Evolutionary conservation across 2,888 invertebrate genomes (phyloP), one percentile per base, ranked within the genome.

Genomic region (Myathropa florea): DNA sequence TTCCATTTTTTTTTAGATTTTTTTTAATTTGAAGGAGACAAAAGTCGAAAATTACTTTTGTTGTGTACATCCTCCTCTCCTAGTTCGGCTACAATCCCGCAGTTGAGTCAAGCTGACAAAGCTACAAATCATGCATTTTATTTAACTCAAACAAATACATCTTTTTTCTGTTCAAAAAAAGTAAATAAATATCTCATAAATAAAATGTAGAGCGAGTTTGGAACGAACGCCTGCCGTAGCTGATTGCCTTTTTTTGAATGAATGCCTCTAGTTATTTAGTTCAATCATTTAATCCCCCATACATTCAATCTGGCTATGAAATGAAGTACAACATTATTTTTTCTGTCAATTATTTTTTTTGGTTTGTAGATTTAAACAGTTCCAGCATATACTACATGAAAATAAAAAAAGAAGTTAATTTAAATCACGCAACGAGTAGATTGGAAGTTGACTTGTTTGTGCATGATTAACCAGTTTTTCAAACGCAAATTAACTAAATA

Each of bases 241-340:
- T 83, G 72, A 86, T 72, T 86, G 86, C 82, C 70, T 82, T 61
- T 63, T 82, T 67, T 73, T 7, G 18, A 46, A 86, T 75, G 86
- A 86, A 86, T 86, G 86, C 86, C 75, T 61, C 53, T 68, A 68
- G 67, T 36, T 28, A 59, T 71, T 84, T 75, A 65, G 63, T 83
- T 82, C 53, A 78, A 30, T 55, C 12, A 55, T 61, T 67, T 70
- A 70, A 24, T 72, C 68, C 60, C 67, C 21, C 24, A 33, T 59
- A 33, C 53, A 53, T 76, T 60, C 60, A 81, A 65, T 76, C 60
- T 72, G 63, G 61, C 82, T 82, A 85, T 71, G 26, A 72, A 59
- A 59, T 46, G 4, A 18, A 46, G 46, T 57, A 59, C 9, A 33
- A 64, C 0, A 36, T 23, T 26, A 36, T 55, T 63, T 60, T 46